Base-by-base conservation (phyloP, 2,797 vertebrate species). In the Gallirallus australis region DNA sequence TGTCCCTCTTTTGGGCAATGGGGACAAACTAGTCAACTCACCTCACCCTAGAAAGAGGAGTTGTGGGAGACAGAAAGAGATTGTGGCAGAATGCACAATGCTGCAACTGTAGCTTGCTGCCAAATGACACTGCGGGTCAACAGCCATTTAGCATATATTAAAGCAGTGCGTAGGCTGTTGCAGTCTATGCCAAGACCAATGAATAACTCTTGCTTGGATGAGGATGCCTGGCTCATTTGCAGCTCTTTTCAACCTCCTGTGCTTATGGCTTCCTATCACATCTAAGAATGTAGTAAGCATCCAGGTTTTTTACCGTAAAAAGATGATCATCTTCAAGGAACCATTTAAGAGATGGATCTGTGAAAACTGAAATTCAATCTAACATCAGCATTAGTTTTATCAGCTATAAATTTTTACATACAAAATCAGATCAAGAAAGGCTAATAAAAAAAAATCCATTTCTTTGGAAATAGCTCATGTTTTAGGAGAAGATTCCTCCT, bases 131-230 rank as follows among this genome's bases (percentile, higher is more conserved):
- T 47, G 54, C 78, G 82, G 91, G 93, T 94, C 94, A 95, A 91
- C 82, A 94, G 70, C 78, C 82, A 93, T 93, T 94, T 96, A 94
- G 63, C 77, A 86, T 95, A 82, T 77, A 97, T 94, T 94, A 94
- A 94, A 94, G 77, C 70, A 77, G 84, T 60, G 83, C 10, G 72
- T 90, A 91, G 93, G 85, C 90, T 97, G 94, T 65, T 76, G 80
- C 77, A 94, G 48, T 70, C 76, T 87, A 71, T 91, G 91, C 92
- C 96, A 96, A 96, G 84, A 78, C 85, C 93, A 95, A 82, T 90
- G 96, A 96, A 96, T 94, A 96, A 94, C 87, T 94, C 82, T 88
- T 94, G 80, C 82, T 94, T 94, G 91, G 82, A 96, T 91, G 76
- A 94, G 68, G 56, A 71, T 73, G 80, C 63, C 45, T 94, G 87